These are phyloP conservation scores for Clepsis dumicolana DNA, from an alignment of 2,888 invertebrate species.

Conservation along the genomic window DNA sequence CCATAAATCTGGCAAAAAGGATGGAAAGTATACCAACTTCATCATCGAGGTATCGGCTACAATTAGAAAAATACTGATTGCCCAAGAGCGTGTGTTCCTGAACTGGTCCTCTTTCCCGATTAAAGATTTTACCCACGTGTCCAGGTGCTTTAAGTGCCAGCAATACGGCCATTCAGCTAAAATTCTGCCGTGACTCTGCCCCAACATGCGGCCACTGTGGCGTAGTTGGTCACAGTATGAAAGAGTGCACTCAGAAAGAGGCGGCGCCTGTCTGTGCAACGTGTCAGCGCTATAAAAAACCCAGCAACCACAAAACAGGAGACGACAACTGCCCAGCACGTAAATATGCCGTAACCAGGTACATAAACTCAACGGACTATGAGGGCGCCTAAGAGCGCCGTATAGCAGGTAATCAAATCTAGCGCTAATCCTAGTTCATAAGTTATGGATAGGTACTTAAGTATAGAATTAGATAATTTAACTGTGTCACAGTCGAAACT, in stretches of 20 bases:
- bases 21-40: slow-evolving; percentile 1
- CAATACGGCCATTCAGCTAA: not conserved
- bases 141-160: not conserved
- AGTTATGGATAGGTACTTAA: too few species aligned
- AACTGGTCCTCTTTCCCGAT: not conserved
- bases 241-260: not conserved
- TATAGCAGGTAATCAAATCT: not conserved
- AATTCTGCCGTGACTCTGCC: not conserved
- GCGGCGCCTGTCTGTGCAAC: not conserved
- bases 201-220: not conserved
- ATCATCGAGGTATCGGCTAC: not conserved
- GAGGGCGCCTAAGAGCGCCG: not conserved
- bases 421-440: too few species aligned
- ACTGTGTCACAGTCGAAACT: too few species aligned
- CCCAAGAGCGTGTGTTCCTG: not conserved
- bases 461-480: too few species aligned
- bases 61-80: not conserved
- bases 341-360: too few species aligned
- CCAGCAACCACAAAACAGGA: not conserved
- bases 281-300: not conserved
- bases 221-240: not conserved
- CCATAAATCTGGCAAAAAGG: slow-evolving; percentile 11
- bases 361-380: not conserved
- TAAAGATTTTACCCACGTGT: not conserved
- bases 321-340: not conserved